Percentiles rank a stretch among this genome's conserved stretches.
These are phyloP conservation scores for Phrynocephalus guinanensis DNA, from an alignment of 2,797 vertebrate species.

Conservation along the genomic window DNA sequence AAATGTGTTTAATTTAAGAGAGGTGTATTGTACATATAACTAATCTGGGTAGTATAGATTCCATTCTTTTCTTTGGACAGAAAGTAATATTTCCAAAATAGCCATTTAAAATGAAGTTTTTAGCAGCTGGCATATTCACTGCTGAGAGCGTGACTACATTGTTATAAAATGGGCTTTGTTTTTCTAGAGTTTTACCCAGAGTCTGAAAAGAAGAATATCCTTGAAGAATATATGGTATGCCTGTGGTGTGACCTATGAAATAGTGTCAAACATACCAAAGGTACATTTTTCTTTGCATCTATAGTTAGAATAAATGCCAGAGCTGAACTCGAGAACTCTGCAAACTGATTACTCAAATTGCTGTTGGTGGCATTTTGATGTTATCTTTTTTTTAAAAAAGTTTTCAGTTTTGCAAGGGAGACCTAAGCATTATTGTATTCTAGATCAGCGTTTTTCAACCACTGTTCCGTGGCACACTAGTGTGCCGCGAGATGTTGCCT, in stretches of 20 bases:
- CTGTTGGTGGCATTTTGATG: rapidly evolving
- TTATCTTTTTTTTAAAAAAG: not conserved
- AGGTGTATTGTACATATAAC: not conserved
- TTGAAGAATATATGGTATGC: slow-evolving; percentile 91
- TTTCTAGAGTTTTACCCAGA: slow-evolving; percentile 96
- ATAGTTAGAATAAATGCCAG: not conserved
- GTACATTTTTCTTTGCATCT: slow-evolving; percentile 70
- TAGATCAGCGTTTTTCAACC: too few species aligned
- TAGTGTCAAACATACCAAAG: slow-evolving; percentile 99
- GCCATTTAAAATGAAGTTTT: not conserved
- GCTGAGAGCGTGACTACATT: slow-evolving; percentile 4
- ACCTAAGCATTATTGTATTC: not conserved
- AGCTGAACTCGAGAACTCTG: not conserved
- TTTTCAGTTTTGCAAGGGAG: not conserved
- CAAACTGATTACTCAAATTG: not conserved
- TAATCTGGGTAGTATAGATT: not conserved
- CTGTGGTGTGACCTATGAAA: slow-evolving; percentile 95
- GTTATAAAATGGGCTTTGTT: slow-evolving; percentile 38
- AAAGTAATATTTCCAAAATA: not conserved
- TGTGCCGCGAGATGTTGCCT: too few species aligned
- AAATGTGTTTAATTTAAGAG: not conserved
- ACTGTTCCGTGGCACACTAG: too few species aligned
- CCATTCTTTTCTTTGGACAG: too few species aligned
- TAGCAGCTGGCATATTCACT: not conserved
- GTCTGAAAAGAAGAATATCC: slow-evolving; percentile 96